These are phyloP conservation scores for Chymomyza procnemis DNA, from an alignment of 2,888 invertebrate genomes.

Conservation along the genomic window DNA sequence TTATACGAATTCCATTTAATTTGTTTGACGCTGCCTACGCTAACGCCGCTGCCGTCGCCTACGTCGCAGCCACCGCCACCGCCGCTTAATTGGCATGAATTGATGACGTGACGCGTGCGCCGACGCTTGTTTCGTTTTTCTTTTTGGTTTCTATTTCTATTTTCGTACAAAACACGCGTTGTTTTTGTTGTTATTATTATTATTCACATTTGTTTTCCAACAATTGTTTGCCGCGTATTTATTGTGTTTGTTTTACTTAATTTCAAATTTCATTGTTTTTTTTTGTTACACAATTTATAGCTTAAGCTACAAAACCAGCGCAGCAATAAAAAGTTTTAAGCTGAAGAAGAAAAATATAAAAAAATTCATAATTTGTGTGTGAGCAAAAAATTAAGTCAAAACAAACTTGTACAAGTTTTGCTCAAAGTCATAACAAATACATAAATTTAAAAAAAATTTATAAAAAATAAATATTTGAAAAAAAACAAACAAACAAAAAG, in stretches of 20 bases:
- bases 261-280: slow-evolving; percentile 4
- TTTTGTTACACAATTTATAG: slow-evolving; percentile 35
- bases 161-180: background rate
- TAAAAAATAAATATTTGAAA: too few species aligned
- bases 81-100: slow-evolving; percentile 69
- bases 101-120: slow-evolving; percentile 67
- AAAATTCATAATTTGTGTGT: slow-evolving; percentile 26
- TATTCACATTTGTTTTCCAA: background rate
- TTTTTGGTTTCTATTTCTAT: slow-evolving; percentile 1
- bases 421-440: slow-evolving; percentile 46
- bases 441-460: too few species aligned
- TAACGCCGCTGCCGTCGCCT: slow-evolving; percentile 18
- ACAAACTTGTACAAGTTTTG: slow-evolving; percentile 56
- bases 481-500: slow-evolving; percentile 18
- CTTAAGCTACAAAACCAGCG: slow-evolving; percentile 54
- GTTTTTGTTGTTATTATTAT: slow-evolving; percentile 25
- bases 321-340: slow-evolving; percentile 15
- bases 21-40: slow-evolving; percentile 43
- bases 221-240: slow-evolving; percentile 32
- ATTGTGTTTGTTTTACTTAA: slow-evolving; percentile 28
- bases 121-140: slow-evolving; percentile 28
- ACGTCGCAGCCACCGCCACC: too few species aligned
- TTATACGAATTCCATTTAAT: slow-evolving; percentile 71
- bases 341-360: too few species aligned
- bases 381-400: slow-evolving; percentile 58